Conservation (phyloP, 1,140 invertebrate genomes). For the Brachionus plicatilis region DNA sequence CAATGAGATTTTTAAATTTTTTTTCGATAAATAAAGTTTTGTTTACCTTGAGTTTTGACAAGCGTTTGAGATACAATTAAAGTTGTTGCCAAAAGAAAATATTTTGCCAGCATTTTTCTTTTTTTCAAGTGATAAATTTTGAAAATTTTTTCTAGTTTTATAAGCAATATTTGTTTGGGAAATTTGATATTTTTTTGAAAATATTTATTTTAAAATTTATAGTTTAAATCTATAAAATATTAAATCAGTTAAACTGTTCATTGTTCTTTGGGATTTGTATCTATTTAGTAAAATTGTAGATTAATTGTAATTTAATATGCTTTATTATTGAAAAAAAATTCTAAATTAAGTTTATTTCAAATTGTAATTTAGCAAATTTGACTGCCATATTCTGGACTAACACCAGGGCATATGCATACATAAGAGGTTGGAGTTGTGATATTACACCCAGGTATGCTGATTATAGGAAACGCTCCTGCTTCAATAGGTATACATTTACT, state of each 20-base stretch:
- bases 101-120: not conserved
- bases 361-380: constrained; percentile 10
- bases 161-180: not conserved
- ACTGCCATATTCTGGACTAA: constrained; percentile 18
- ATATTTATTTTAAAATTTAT: constrained; percentile 19
- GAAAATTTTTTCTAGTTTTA: not conserved
- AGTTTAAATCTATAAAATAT: not conserved
- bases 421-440: not conserved
- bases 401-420: constrained; percentile 30
- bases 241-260: not conserved
- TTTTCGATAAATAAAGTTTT: not conserved
- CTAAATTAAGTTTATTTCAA: not conserved
- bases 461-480: not conserved
- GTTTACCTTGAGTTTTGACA: not conserved
- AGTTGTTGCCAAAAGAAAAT: not conserved
- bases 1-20: not conserved
- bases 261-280: not conserved
- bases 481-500: constrained; percentile 25
- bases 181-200: constrained; percentile 11
- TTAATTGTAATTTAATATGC: constrained; percentile 6
- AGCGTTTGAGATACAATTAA: not conserved
- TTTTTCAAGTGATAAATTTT: not conserved
- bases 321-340: not conserved
- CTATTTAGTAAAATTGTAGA: not conserved
- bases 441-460: not conserved